Base-by-base conservation (phyloP, 2,113 vertebrate species). In the Pelusios castaneus region DNA sequence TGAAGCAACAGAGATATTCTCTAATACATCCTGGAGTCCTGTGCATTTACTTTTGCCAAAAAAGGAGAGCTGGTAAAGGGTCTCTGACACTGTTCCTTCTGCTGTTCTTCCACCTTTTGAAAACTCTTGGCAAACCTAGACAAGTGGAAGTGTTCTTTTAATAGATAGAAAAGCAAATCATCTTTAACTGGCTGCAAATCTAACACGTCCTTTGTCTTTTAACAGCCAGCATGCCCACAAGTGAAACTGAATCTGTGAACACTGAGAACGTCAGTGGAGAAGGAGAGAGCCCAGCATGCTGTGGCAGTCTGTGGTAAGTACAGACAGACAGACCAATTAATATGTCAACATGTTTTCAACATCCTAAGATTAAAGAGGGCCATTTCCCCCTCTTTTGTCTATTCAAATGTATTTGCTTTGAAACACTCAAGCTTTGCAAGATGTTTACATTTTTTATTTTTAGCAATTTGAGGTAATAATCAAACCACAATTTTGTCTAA, bases 201-300 rank as follows among this genome's bases (percentile, higher is more conserved):
- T 96, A 47, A 95, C 67, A 49, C 54, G 10, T 3, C n/a, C 91
- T 95, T 16, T 98, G 91, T 98, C 87, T 96, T 87, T 96, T 96
- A 83, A 94, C 98, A 99, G 99, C 99, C 90, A 99, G 99, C 89
- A 98, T 99, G 97, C 99, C 99, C 43, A 98, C 99, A 85, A 99
- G 99, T 2, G 99, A 99, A 97, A 99, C 99, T 0, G 99, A 99
- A 81, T 99, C 99, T 0, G 99, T 99, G 90, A 99, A 99, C 96
- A 99, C 99, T 0, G 99, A 99, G 96, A 99, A 99, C 5, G 99
- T 98, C 76, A 99, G 98, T 6, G 99, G 98, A 6, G 99, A 99
- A 94, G 99, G 99, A 24, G 99, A 99, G 95, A 98, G 97, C 94
- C 96, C 96, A 1, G 97, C 98, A 1, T 99, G 99, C 98, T 99